phyloP scores from a whole-genome alignment of 2,113 vertebrate genomes.

The Alexandromys fortis region DNA sequence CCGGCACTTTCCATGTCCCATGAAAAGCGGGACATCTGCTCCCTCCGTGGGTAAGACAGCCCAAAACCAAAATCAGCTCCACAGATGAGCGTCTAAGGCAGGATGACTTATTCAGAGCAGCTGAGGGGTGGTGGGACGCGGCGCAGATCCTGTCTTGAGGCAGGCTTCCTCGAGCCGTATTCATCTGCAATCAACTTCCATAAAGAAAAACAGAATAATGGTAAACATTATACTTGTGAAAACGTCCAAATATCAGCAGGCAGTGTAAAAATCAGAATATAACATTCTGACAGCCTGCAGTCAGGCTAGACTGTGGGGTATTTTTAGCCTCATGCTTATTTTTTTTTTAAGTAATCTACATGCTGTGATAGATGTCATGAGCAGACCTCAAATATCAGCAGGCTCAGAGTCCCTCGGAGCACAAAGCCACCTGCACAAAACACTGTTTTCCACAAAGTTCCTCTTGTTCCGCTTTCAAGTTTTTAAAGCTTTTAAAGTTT shows the following conservation, averaged over 20 bases:
- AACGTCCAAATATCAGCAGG: conserved; percentile 73
- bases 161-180: neutral
- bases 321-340: conserved; percentile 65
- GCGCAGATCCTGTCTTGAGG: neutral
- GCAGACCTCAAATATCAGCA: conserved; percentile 55
- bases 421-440: conserved; percentile 68
- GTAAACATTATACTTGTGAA: conserved; percentile 65
- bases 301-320: conserved; percentile 48
- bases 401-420: conserved; percentile 55
- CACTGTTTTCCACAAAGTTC: conserved; percentile 6
- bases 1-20: neutral
- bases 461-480: conserved; percentile 63
- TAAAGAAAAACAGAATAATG: conserved; percentile 50
- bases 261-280: conserved; percentile 52
- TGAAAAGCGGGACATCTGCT: neutral
- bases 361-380: conserved; percentile 39
- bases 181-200: conserved; percentile 22
- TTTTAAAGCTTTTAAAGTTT: conserved; percentile 61
- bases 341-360: conserved; percentile 62
- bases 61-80: neutral
- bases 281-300: conserved; percentile 58
- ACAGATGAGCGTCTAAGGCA: neutral
- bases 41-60: neutral
- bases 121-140: neutral
- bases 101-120: neutral